Evolutionary conservation across 2,113 vertebrate species (phyloP).

Genomic region (Istiophorus platypterus): DNA sequence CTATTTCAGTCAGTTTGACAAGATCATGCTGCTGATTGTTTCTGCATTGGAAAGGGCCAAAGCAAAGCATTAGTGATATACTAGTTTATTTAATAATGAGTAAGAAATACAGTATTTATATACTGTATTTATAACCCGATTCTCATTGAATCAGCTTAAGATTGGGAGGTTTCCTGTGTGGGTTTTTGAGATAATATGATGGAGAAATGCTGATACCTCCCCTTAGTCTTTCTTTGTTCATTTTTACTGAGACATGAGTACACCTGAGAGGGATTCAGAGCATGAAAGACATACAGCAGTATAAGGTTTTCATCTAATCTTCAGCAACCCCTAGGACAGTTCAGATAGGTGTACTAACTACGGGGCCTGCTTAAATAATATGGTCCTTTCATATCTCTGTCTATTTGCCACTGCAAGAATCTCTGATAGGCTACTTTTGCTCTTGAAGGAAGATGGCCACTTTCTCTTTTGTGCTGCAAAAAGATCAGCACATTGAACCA

Average conservation of each 20-base stretch:
- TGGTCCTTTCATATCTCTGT: no score
- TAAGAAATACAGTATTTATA: constrained; percentile 21
- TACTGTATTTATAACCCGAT: constrained; percentile 8
- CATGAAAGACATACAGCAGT: constrained; percentile 16
- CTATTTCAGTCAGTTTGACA: constrained; percentile 31
- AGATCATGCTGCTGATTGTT: constrained; percentile 20
- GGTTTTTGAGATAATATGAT: constrained; percentile 39
- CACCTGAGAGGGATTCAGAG: constrained; percentile 20
- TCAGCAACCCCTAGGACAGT: background rate
- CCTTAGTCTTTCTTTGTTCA: constrained; percentile 25
- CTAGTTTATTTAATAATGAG: constrained; percentile 1
- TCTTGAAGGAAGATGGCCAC: no score
- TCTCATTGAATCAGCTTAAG: constrained; percentile 4
- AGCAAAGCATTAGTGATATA: constrained; percentile 2
- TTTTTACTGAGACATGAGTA: constrained; percentile 30
- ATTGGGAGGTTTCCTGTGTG: constrained; percentile 31
- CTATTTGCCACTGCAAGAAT: no score
- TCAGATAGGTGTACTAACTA: background rate
- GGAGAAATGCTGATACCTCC: constrained; percentile 32
- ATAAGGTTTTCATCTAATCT: constrained; percentile 34
- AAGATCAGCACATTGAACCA: background rate
- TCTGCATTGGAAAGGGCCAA: constrained; percentile 6
- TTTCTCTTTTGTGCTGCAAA: background rate
- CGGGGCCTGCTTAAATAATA: background rate
- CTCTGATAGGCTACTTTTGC: no score